Evolutionary conservation across 2,888 invertebrate genomes (phyloP).

Genomic region (Actias luna): DNA sequence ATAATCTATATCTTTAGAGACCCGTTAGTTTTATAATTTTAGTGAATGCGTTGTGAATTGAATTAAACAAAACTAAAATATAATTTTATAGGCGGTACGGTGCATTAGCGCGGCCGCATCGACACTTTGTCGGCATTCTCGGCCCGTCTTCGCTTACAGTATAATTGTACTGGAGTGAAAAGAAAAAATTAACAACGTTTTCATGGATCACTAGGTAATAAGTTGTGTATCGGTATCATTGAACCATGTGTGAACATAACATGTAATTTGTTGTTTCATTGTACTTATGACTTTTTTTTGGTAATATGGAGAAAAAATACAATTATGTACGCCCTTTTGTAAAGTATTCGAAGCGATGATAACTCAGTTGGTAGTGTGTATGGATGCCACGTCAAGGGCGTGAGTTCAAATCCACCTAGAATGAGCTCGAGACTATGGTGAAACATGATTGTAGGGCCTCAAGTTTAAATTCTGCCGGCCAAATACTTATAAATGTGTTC

Average conservation of each 20-base stretch:
- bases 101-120: constrained; percentile 13
- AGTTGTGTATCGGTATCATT: background rate
- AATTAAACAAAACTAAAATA: constrained; percentile 18
- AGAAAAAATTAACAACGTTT: background rate
- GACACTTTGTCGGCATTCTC: constrained; percentile 18
- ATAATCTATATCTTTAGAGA: constrained; percentile 13
- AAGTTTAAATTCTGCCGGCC: too few species aligned
- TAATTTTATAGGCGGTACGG: constrained; percentile 16
- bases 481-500: too few species aligned
- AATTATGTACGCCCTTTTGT: too few species aligned
- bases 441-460: too few species aligned
- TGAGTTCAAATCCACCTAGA: too few species aligned
- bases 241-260: background rate
- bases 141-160: constrained; percentile 20
- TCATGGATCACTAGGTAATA: constrained; percentile 1
- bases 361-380: too few species aligned
- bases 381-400: too few species aligned
- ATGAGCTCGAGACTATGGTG: too few species aligned
- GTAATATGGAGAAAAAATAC: too few species aligned
- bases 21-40: constrained; percentile 17
- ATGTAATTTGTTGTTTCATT: background rate
- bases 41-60: constrained; percentile 19
- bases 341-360: too few species aligned
- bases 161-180: constrained; percentile 5
- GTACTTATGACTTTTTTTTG: too few species aligned